Percentiles rank a stretch among this genome's conserved stretches.
phyloP scores from a whole-genome alignment of 2,113 vertebrate genomes.

The Podilymbus podiceps region DNA sequence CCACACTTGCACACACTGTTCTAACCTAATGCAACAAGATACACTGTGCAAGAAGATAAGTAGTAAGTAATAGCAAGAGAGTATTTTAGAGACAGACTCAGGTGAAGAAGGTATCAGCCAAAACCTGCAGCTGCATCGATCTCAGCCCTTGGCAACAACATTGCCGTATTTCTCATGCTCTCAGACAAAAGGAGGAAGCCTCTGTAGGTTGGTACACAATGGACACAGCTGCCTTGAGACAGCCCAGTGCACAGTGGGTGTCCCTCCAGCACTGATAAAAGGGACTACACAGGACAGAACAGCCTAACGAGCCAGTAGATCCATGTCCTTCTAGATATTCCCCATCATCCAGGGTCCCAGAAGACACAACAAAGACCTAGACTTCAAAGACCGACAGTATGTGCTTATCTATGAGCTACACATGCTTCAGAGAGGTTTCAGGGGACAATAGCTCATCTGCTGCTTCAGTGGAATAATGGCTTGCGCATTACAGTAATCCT shows the following conservation, averaged over 20 bases:
- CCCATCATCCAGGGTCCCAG: background rate
- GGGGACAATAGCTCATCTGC: background rate
- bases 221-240: background rate
- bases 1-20: background rate
- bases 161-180: background rate
- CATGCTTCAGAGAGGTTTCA: background rate
- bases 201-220: background rate
- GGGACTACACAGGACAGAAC: background rate
- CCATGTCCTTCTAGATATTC: background rate
- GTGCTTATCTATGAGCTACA: background rate
- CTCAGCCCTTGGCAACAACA: background rate
- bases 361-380: background rate
- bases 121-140: slow-evolving; percentile 28
- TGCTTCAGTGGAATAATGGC: background rate
- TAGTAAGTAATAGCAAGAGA: background rate
- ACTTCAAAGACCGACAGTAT: background rate
- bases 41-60: background rate
- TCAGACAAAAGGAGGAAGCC: slow-evolving; percentile 43
- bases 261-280: background rate
- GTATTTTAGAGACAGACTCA: rapidly evolving
- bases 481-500: slow-evolving; percentile 5
- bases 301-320: background rate
- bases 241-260: background rate
- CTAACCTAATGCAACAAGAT: background rate
- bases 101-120: slow-evolving; percentile 9